Evolutionary conservation across 2,113 vertebrate genomes (phyloP).

Genomic region (Clarias batrachus): DNA sequence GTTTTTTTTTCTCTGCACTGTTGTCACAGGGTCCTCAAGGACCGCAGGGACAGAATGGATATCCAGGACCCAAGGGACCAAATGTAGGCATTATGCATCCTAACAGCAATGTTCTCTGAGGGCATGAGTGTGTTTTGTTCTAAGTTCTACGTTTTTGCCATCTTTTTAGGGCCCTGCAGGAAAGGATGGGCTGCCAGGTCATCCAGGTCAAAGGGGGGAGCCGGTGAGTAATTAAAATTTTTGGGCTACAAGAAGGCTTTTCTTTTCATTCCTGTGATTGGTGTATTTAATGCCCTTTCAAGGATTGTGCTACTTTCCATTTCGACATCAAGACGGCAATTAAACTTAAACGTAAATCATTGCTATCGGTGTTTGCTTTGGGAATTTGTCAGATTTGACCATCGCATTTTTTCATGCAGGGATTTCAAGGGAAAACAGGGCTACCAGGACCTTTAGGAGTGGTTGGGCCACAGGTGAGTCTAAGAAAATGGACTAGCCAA

Average conservation of each 20-base stretch:
- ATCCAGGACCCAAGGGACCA: constrained; percentile 82
- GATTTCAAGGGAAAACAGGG: constrained; percentile 83
- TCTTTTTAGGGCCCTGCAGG: constrained; percentile 78
- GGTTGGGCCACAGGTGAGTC: constrained; percentile 85
- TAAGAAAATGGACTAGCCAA: background rate
- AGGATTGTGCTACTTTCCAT: background rate
- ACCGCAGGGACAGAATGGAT: constrained; percentile 80
- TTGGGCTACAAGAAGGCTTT: background rate
- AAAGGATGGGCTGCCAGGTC: constrained; percentile 85
- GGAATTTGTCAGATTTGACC: background rate
- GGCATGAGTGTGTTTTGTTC: background rate
- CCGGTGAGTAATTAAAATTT: constrained; percentile 70
- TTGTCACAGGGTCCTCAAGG: constrained; percentile 81
- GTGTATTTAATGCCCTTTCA: background rate
- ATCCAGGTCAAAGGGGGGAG: constrained; percentile 88
- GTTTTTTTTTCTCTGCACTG: background rate
- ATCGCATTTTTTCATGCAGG: constrained; percentile 63
- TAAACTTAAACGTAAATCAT: background rate
- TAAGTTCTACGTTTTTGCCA: background rate
- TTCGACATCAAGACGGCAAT: background rate
- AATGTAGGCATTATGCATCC: constrained; percentile 72
- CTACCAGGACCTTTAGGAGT: constrained; percentile 84
- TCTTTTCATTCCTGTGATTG: background rate
- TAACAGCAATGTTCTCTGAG: background rate
- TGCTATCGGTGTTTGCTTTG: background rate